Conservation (phyloP, 2,113 vertebrate genomes). For the Cervus canadensis region DNA sequence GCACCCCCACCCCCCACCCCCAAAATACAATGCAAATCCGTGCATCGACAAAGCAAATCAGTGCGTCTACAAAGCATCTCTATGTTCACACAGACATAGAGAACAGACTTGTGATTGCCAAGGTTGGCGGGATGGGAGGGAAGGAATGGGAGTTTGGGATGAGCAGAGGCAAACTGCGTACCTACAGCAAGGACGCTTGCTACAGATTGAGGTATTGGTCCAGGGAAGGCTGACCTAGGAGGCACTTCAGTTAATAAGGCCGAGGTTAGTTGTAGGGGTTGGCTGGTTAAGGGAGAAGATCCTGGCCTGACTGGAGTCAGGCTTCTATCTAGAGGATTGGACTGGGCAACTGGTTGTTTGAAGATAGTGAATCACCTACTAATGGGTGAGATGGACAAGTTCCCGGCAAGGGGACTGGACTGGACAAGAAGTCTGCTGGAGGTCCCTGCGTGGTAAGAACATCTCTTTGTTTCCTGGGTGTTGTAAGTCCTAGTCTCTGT, state of each 20-base stretch:
- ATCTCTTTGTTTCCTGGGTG: background rate
- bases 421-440: background rate
- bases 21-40: background rate
- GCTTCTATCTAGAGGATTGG: background rate
- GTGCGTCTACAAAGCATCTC: background rate
- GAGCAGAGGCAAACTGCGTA: background rate
- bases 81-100: background rate
- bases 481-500: background rate
- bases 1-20: background rate
- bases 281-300: background rate
- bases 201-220: background rate
- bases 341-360: background rate
- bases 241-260: background rate
- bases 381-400: background rate
- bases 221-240: background rate
- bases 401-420: background rate
- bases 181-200: background rate
- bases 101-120: background rate
- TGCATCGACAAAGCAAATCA: background rate
- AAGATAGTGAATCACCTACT: background rate
- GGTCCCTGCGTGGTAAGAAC: background rate
- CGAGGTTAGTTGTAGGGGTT: background rate
- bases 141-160: background rate
- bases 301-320: background rate
- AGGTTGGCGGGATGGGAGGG: background rate